Conservation (phyloP, 2,113 vertebrate genomes). For the Noturus placidus region DNA sequence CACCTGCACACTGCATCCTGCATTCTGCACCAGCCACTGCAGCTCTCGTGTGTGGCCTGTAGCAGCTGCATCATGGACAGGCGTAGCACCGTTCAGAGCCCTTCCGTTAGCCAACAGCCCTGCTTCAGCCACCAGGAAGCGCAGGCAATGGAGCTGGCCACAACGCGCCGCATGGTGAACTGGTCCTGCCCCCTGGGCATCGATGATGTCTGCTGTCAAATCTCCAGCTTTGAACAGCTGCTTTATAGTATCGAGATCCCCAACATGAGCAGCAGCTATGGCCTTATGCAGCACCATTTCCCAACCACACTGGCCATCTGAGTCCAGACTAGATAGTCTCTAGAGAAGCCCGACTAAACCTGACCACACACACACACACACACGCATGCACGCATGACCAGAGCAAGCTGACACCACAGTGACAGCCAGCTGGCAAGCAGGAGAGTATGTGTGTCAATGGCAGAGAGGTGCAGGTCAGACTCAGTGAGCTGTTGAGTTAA, state of each 20-base stretch:
- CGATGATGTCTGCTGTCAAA: slow-evolving; percentile 63
- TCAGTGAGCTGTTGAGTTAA: slow-evolving; percentile 71
- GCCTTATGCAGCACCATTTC: slow-evolving; percentile 75
- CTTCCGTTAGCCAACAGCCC: slow-evolving; percentile 67
- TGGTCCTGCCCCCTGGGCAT: slow-evolving; percentile 75
- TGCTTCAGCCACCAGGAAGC: slow-evolving; percentile 72
- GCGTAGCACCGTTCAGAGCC: slow-evolving; percentile 80
- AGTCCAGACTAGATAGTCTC: slow-evolving; percentile 31
- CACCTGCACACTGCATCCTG: slow-evolving; percentile 61
- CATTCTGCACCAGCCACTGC: slow-evolving; percentile 67
- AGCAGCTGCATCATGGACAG: slow-evolving; percentile 78
- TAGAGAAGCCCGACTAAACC: slow-evolving; percentile 41
- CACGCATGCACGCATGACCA: slow-evolving; percentile 47
- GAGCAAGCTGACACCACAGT: slow-evolving; percentile 69
- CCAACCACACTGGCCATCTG: slow-evolving; percentile 9
- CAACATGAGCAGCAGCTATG: slow-evolving; percentile 70
- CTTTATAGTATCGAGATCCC: slow-evolving; percentile 71
- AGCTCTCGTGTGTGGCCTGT: slow-evolving; percentile 73
- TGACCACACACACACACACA: slow-evolving; percentile 42
- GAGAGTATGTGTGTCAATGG: slow-evolving; percentile 38
- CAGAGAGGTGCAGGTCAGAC: slow-evolving; percentile 54
- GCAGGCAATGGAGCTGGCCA: slow-evolving; percentile 76
- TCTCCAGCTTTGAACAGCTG: slow-evolving; percentile 64
- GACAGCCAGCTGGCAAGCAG: slow-evolving; percentile 65
- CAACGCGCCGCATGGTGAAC: slow-evolving; percentile 80